Base-by-base conservation (phyloP, 2,888 invertebrate species). In the Cremastinae sp. region DNA sequence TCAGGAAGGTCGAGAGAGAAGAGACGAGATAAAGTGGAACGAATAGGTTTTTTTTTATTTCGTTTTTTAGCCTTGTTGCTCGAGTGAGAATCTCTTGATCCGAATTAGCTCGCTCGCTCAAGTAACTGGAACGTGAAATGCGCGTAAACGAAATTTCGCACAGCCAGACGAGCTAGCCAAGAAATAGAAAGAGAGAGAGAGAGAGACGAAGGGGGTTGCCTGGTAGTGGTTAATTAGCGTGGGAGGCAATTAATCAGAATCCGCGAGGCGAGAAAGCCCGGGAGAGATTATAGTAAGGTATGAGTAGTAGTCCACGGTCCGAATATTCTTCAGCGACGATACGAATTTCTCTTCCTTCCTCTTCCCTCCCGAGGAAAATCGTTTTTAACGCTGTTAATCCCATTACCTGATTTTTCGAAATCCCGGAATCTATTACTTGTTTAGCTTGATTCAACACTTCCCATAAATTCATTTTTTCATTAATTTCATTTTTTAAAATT, bases 161-260 rank as follows among this genome's bases (percentile, higher is more conserved):
- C 62, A 53, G 36, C 62, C 84, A 84, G 83, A 83, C 79, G 81
- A 66, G 80, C 82, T 77, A 81, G 84, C 84, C 82, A 85, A 53
- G 56, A 28, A 41, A 41, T 22, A 53, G 34, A 38, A 12, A 49
- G 58, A 43, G 59, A 43, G 65, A 22, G 12, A 20, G 36, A 36
- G 14, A 45, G 38, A 45, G 56, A 36, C 58, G 14, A 16, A 47
- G 41, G 18, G n/a, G 18, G 61, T 66, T 54, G 62, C 71, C 66
- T 75, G 71, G 56, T n/a, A n/a, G 49, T 74, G 75, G 84, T 85
- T 87, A 87, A 87, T 87, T 87, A 87, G 84, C 81, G 82, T 64
- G 81, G 83, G 79, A 83, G 85, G 85, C 82, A 86, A 87, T 87
- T 87, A 85, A 87, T 87, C 85, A 86, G 84, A 77, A 72, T 72